Percentiles rank a stretch among this genome's conserved stretches.
phyloP scores from a whole-genome alignment of 2,797 vertebrate genomes.

The Manis crassicaudata region DNA sequence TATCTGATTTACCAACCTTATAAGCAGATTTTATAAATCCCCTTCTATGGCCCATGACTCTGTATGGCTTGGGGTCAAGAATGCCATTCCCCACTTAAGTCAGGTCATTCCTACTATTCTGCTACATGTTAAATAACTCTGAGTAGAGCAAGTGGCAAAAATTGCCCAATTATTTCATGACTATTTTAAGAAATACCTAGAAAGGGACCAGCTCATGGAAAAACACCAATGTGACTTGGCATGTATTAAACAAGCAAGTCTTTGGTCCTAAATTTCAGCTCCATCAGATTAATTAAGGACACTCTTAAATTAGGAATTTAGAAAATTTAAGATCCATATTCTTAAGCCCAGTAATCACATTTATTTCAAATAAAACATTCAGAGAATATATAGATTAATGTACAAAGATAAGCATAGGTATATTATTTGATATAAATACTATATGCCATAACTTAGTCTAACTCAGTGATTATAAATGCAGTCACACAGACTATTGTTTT shows the following conservation, averaged over 20 bases:
- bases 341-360: background rate
- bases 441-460: background rate
- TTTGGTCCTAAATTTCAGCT: background rate
- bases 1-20: background rate
- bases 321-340: background rate
- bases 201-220: background rate
- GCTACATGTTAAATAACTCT: background rate
- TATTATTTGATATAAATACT: background rate
- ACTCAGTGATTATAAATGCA: background rate
- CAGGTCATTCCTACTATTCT: background rate
- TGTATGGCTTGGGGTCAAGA: background rate
- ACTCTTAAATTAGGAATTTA: background rate
- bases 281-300: background rate
- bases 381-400: background rate
- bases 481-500: background rate
- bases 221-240: background rate
- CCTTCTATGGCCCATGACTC: background rate
- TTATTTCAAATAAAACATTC: slow-evolving; percentile 27
- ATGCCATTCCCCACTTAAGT: background rate
- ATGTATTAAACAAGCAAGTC: slow-evolving; percentile 23
- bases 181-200: background rate
- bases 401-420: background rate
- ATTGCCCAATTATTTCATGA: background rate
- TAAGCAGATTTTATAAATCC: slow-evolving; percentile 40
- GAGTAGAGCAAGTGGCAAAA: background rate